Conservation (phyloP, 2,113 vertebrate species). For the Mesitornis unicolor region DNA sequence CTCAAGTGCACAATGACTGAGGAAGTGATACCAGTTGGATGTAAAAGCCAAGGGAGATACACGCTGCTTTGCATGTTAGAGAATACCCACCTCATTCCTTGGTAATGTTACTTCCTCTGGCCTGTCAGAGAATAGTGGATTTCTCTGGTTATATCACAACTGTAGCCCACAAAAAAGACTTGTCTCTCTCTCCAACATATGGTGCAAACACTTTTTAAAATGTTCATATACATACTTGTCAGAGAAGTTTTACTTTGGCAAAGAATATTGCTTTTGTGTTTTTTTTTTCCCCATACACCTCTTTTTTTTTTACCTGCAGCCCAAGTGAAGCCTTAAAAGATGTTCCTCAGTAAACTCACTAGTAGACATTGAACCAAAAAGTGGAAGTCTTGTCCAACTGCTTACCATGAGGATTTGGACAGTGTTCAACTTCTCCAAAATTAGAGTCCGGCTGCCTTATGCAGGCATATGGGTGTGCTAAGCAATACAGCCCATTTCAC, state of each 20-base stretch:
- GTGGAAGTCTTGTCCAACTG: background rate
- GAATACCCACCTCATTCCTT: background rate
- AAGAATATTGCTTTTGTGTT: background rate
- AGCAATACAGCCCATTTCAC: background rate
- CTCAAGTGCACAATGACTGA: background rate
- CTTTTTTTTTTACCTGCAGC: background rate
- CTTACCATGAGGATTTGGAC: too few species aligned
- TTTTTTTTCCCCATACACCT: background rate
- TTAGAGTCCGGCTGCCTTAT: background rate
- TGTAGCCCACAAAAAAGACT: background rate
- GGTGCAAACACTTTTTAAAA: background rate
- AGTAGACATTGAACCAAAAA: background rate
- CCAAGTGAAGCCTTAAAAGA: background rate
- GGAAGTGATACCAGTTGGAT: background rate
- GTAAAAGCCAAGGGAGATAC: fast-evolving
- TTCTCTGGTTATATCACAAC: background rate
- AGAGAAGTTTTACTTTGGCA: background rate
- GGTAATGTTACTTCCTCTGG: background rate
- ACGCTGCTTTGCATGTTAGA: fast-evolving
- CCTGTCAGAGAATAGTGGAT: background rate
- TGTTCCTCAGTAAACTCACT: background rate
- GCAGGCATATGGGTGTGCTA: background rate
- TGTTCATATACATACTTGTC: background rate
- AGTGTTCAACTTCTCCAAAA: background rate
- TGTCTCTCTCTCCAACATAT: background rate